phyloP scores from a whole-genome alignment of 2,113 vertebrate genomes.

The Turnix velox region DNA sequence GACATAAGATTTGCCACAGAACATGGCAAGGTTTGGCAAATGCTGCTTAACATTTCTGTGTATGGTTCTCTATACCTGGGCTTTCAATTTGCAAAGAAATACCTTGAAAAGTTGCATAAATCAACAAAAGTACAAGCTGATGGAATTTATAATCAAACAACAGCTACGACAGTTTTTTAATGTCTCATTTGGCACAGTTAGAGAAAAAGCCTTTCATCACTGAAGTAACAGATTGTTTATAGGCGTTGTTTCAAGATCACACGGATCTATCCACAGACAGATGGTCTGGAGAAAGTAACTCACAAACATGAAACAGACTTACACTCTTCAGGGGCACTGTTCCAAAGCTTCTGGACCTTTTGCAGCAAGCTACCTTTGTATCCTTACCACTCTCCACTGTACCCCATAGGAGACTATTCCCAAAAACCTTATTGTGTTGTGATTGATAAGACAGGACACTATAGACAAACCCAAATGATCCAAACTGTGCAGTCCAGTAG shows the following conservation, averaged over 20 bases:
- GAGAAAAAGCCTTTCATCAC: background rate
- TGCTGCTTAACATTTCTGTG: background rate
- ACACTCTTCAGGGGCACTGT: background rate
- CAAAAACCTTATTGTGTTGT: background rate
- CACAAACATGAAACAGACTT: background rate
- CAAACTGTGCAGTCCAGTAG: background rate
- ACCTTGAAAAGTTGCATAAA: background rate
- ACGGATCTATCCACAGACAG: background rate
- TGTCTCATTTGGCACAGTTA: background rate
- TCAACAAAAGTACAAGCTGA: background rate
- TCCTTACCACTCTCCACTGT: background rate
- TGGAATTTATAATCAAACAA: background rate
- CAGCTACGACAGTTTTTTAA: background rate
- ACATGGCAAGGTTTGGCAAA: background rate
- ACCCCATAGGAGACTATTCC: background rate
- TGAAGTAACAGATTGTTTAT: background rate
- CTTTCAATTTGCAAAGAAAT: background rate
- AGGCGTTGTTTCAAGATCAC: background rate
- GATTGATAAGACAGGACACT: background rate
- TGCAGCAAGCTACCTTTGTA: background rate
- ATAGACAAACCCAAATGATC: background rate
- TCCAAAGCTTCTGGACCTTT: background rate
- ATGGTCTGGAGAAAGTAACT: background rate
- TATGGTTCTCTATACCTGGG: background rate
- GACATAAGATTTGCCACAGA: background rate